phyloP scores from a whole-genome alignment of 2,888 invertebrate species.

The Eupsilia transversa region DNA sequence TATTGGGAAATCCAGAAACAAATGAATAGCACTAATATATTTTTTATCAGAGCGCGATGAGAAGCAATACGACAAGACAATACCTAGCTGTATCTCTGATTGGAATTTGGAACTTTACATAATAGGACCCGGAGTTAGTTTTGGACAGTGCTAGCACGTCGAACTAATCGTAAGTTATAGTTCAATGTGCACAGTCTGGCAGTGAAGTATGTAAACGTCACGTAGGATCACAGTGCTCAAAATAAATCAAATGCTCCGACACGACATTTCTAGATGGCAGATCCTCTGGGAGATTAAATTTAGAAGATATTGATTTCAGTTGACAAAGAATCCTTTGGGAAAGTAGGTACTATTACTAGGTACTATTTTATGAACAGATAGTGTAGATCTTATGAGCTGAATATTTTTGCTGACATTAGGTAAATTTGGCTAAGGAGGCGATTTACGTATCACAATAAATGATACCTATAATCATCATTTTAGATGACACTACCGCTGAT shows the following conservation, averaged over 20 bases:
- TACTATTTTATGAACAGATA: not conserved
- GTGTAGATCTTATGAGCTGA: not conserved
- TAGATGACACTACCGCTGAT: not conserved
- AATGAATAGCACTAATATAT: not conserved
- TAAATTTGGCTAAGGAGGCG: not conserved
- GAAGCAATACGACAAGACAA: constrained; percentile 3
- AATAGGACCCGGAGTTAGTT: constrained; percentile 13
- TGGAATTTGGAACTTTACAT: constrained; percentile 19
- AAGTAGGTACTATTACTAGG: not conserved
- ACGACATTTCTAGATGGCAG: not conserved
- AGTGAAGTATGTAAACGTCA: constrained; percentile 29
- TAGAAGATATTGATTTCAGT: not conserved
- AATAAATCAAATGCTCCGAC: constrained; percentile 32
- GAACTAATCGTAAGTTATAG: constrained; percentile 29
- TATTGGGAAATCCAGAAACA: not conserved
- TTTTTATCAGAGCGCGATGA: not conserved
- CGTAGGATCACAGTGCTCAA: constrained; percentile 3
- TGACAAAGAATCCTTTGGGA: not conserved
- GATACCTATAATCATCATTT: not conserved
- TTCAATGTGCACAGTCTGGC: constrained; percentile 8
- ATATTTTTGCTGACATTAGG: not conserved
- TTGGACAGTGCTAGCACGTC: constrained; percentile 22
- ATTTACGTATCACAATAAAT: not conserved
- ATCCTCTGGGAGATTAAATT: constrained; percentile 16
- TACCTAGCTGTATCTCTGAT: not conserved